Percentiles rank a stretch among this genome's conserved stretches.
Evolutionary conservation across 2,797 vertebrate genomes (phyloP).

Genomic region (Manis crassicaudata): DNA sequence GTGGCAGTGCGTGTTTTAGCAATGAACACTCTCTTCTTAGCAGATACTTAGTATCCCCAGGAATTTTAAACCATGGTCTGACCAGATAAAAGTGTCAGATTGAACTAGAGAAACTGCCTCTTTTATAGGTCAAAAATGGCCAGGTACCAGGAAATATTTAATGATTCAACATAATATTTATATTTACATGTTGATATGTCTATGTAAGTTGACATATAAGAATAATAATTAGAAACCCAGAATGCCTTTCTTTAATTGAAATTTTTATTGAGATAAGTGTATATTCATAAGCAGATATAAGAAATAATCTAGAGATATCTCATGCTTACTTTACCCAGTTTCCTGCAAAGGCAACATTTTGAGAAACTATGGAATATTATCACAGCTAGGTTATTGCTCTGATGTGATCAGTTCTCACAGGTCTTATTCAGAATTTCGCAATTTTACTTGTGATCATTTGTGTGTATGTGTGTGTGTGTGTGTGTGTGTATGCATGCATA

Average conservation of each 20-base stretch:
- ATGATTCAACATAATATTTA: conserved; percentile 9
- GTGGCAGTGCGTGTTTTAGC: background rate
- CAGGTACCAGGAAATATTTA: background rate
- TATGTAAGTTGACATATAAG: background rate
- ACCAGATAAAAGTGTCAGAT: background rate
- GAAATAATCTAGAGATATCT: background rate
- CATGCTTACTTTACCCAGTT: background rate
- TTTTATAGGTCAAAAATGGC: background rate
- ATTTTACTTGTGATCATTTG: background rate
- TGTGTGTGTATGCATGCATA: too few species aligned
- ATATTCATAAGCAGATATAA: background rate
- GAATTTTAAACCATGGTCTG: background rate
- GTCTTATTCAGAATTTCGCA: background rate
- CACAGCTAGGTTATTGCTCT: background rate
- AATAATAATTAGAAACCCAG: background rate
- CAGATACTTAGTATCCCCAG: background rate
- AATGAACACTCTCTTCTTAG: background rate
- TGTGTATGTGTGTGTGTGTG: background rate
- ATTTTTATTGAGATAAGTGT: background rate
- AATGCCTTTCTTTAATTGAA: background rate
- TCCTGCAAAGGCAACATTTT: background rate
- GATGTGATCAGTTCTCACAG: background rate
- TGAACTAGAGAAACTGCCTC: background rate
- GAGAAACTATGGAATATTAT: background rate
- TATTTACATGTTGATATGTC: background rate